phyloP scores from a whole-genome alignment of 2,113 vertebrate genomes.

The Aptenodytes forsteri region DNA sequence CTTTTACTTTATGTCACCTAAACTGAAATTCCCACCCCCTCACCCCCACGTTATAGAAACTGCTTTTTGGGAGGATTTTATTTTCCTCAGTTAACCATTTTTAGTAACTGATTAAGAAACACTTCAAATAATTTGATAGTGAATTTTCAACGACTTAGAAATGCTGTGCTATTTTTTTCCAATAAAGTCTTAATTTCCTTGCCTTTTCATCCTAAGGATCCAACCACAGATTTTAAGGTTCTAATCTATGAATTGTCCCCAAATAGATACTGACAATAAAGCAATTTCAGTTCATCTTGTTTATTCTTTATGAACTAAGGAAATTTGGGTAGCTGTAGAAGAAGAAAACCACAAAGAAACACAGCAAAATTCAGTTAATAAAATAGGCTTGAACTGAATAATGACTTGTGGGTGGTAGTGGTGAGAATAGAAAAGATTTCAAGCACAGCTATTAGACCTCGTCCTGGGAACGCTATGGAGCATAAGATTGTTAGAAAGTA shows the following conservation, averaged over 20 bases:
- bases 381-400: not conserved
- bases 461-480: not conserved
- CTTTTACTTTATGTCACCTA: not conserved
- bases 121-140: not conserved
- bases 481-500: not conserved
- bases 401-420: not conserved
- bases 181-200: not conserved
- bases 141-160: not conserved
- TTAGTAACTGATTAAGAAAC: not conserved
- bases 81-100: not conserved
- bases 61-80: not conserved
- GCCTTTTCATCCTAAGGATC: not conserved
- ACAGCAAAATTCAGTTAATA: not conserved
- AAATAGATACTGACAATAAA: not conserved
- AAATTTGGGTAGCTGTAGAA: not conserved
- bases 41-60: not conserved
- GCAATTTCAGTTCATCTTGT: not conserved
- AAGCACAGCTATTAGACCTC: not conserved
- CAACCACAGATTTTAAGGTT: not conserved
- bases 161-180: not conserved
- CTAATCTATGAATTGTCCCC: not conserved
- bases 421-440: not conserved
- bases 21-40: not conserved
- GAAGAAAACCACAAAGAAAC: not conserved
- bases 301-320: not conserved